phyloP scores from a whole-genome alignment of 2,888 invertebrate species.

The Leptothorax acervorum region DNA sequence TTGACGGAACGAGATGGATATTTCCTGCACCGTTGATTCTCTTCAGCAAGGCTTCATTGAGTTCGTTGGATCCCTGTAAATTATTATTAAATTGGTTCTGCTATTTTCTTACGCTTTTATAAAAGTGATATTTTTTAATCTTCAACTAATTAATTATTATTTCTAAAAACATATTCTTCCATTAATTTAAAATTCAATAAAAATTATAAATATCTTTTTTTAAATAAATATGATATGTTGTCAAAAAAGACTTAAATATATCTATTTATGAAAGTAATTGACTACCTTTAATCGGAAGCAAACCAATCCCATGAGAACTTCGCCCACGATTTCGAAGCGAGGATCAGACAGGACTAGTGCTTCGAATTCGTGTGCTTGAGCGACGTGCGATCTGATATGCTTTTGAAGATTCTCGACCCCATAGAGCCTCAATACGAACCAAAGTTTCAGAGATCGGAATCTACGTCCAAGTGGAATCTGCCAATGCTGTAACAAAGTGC shows the following conservation, averaged over 20 bases:
- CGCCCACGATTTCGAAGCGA: conserved; percentile 95
- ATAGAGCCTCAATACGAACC: conserved; percentile 97
- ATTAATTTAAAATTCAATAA: background rate
- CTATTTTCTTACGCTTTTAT: background rate
- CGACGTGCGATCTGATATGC: conserved; percentile 94
- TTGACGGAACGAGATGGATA: conserved; percentile 97
- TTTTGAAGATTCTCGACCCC: conserved; percentile 95
- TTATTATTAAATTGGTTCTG: background rate
- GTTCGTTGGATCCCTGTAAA: conserved; percentile 90
- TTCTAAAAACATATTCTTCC: background rate
- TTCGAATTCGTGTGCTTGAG: conserved; percentile 95
- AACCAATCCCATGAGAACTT: conserved; percentile 97
- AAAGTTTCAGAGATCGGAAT: conserved; percentile 96
- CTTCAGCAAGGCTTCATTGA: conserved; percentile 93
- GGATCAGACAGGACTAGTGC: conserved; percentile 91
- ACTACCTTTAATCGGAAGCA: conserved; percentile 96
- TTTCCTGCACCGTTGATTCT: conserved; percentile 95
- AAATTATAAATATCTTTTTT: conserved; percentile 4
- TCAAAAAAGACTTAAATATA: background rate
- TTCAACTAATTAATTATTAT: background rate
- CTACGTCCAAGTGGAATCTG: conserved; percentile 97
- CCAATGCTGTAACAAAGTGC: conserved; percentile 90
- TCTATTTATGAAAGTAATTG: background rate
- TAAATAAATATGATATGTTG: background rate
- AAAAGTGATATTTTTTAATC: background rate